A percentile compares a stretch with the other conserved stretches of the same genome.
Conservation (phyloP, 2,888 invertebrate species). For the Leucoptera coffeella region DNA sequence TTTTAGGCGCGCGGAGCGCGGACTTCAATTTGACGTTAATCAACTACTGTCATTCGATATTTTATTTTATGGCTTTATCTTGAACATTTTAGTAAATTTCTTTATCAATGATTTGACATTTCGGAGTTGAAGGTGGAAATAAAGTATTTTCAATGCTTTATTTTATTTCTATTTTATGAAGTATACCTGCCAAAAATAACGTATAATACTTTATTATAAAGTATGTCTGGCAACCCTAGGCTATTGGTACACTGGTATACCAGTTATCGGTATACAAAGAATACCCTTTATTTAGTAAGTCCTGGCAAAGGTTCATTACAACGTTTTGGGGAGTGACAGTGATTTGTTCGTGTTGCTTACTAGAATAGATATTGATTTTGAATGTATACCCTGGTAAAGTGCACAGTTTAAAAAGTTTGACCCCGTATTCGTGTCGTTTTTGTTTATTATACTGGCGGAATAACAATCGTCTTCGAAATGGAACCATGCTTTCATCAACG, state of each 20-base stretch:
- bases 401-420: conserved; percentile 9
- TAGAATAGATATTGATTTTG: conserved; percentile 10
- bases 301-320: conserved; percentile 11
- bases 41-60: no score
- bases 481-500: conserved; percentile 12
- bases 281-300: conserved; percentile 11
- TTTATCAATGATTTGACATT: no score
- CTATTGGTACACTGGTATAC: conserved; percentile 13
- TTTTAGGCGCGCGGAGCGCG: no score
- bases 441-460: conserved; percentile 9
- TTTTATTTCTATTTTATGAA: no score
- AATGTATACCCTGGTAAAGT: conserved; percentile 11
- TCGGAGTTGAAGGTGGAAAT: no score
- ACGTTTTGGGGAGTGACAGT: conserved; percentile 11
- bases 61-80: no score
- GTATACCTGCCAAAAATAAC: no score
- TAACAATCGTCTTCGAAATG: conserved; percentile 11
- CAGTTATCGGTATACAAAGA: conserved; percentile 11
- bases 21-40: no score
- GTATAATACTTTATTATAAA: no score
- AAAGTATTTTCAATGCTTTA: no score
- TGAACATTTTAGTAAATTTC: no score
- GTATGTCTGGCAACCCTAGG: no score
- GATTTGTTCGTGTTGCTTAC: conserved; percentile 10
- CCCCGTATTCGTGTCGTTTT: conserved; percentile 9